Base-by-base conservation (phyloP, 1,140 invertebrate genomes). In the Anastatus disparis region DNA sequence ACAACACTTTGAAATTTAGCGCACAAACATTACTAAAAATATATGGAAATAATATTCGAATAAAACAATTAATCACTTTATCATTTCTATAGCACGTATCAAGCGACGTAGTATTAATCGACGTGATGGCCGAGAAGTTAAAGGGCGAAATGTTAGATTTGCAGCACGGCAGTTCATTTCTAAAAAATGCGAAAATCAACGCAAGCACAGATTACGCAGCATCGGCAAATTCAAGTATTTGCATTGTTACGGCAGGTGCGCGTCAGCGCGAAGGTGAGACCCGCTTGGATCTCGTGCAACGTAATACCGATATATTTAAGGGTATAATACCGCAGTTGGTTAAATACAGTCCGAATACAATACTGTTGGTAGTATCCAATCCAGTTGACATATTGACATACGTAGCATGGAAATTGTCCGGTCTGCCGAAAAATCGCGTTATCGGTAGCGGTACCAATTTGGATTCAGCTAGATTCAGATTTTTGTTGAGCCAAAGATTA, bases 401-500 rank as follows among this genome's bases (percentile, higher is more conserved):
- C 78, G 93, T 97, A n/a, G 91, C 95, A 3, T 97, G 95, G 95
- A 97, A 95, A 81, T 79, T 97, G 29, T 95, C 94, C 71, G 95
- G 95, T 2, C 85, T 97, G 70, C 95, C 95, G 13, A 91, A 92
- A 77, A 89, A 95, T 78, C 90, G 92, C 40, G 93, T 97, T 9
- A 93, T 97, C 77, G 95, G 95, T 20, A 95, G 94, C 44, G 95
- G 95, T 20, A 97, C 95, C 7, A 97, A 96, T 85, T 86, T 97
- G 46, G 95, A 97, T 84, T 95, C 95, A 0, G 93, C 94, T 0
- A 87, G 95, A 46, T 96, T 97, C 86, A 89, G 94, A n/a, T 96
- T 95, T 85, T 85, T 96, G 17, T 87, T 97, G 53, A 94, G 93
- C 0, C 92, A 97, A 81, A 91, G 89, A 77, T 84, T 97, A 26